These are phyloP conservation scores for Meta bourneti DNA, from an alignment of 2,888 invertebrate genomes.

Conservation along the genomic window DNA sequence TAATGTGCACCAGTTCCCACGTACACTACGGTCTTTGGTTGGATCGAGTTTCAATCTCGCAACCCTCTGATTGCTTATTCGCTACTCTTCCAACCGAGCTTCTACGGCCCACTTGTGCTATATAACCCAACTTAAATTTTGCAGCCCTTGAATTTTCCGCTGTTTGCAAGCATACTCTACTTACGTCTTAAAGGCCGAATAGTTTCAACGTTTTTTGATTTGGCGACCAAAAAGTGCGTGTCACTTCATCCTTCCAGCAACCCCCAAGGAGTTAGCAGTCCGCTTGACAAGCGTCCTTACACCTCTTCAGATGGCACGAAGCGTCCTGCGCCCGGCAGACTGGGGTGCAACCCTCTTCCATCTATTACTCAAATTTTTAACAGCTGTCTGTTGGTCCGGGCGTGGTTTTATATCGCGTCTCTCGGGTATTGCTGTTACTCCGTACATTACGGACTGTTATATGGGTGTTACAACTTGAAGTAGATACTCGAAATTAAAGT, in stretches of 20 bases:
- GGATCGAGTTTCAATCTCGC: no score
- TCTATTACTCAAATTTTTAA: constrained; percentile 72
- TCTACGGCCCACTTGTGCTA: no score
- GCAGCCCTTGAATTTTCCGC: no score
- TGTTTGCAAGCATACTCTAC: no score
- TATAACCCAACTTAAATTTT: no score
- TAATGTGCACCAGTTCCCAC: no score
- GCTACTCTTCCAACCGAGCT: no score
- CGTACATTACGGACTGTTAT: constrained; percentile 22
- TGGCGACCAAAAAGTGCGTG: background rate
- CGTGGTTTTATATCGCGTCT: constrained; percentile 42
- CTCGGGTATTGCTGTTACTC: background rate
- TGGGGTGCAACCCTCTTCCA: constrained; percentile 31
- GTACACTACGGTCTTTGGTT: no score
- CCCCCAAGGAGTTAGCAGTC: constrained; percentile 26
- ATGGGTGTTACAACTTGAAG: constrained; percentile 46
- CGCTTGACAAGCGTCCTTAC: constrained; percentile 62
- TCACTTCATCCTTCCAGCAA: background rate
- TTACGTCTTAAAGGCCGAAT: no score
- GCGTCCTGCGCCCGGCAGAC: constrained; percentile 51
- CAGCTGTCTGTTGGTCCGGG: constrained; percentile 67
- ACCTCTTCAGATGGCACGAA: constrained; percentile 31
- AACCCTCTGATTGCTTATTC: no score
- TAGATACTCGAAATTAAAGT: constrained; percentile 51
- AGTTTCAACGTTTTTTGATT: background rate